phyloP scores from a whole-genome alignment of 2,888 invertebrate genomes.

The Drosophila meridiana region DNA sequence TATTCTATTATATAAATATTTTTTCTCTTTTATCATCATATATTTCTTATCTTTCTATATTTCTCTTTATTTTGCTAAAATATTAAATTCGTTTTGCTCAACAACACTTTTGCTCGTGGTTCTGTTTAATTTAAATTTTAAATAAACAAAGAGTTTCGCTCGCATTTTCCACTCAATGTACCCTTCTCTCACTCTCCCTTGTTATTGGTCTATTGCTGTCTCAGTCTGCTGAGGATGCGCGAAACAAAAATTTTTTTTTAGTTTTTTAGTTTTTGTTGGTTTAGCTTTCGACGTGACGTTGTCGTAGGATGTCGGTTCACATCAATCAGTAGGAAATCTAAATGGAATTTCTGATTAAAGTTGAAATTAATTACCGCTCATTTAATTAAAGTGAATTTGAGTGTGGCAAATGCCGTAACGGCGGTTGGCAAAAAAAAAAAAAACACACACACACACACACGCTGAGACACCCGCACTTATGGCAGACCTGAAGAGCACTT shows the following conservation, averaged over 20 bases:
- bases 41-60: not conserved
- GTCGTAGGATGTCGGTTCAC: slow-evolving; percentile 76
- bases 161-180: not conserved
- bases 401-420: slow-evolving; percentile 65
- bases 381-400: slow-evolving; percentile 85
- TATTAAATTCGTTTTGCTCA: not conserved
- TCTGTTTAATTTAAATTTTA: slow-evolving; percentile 10
- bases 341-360: slow-evolving; percentile 85
- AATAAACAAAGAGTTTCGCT: not conserved
- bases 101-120: not conserved
- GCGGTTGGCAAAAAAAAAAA: slow-evolving; percentile 41
- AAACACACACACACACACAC: slow-evolving; percentile 7
- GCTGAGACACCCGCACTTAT: slow-evolving; percentile 10
- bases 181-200: not conserved
- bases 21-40: not conserved
- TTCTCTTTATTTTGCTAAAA: not conserved
- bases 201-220: not conserved
- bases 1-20: not conserved
- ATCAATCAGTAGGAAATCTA: slow-evolving; percentile 83
- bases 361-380: slow-evolving; percentile 84
- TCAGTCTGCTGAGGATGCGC: slow-evolving; percentile 27
- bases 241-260: slow-evolving; percentile 30
- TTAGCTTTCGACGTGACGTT: slow-evolving; percentile 55
- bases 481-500: slow-evolving; percentile 53
- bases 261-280: slow-evolving; percentile 21